Evolutionary conservation across 2,797 vertebrate species (phyloP).

Genomic region (Threskiornis aethiopicus): DNA sequence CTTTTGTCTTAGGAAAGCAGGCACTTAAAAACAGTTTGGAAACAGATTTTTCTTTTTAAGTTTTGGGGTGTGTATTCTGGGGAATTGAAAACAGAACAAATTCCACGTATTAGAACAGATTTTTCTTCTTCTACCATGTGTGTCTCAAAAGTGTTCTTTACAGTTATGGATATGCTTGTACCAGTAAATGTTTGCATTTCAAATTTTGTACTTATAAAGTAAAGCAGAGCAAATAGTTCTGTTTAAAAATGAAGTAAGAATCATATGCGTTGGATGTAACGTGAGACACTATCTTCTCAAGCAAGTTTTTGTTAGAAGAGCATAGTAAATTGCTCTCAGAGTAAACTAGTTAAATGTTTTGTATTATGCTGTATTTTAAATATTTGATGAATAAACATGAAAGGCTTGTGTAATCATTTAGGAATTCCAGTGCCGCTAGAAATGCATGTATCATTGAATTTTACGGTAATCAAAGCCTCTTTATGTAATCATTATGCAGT

Average conservation of each 20-base stretch:
- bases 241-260: not conserved
- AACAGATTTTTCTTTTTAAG: not conserved
- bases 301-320: not conserved
- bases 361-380: not conserved
- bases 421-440: not conserved
- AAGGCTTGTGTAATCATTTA: conserved; percentile 16
- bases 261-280: not conserved
- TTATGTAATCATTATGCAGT: conserved; percentile 18
- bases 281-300: not conserved
- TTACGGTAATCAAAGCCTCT: conserved; percentile 23
- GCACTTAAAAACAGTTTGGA: not conserved
- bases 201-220: not conserved
- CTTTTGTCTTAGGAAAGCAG: not conserved
- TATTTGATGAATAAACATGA: conserved; percentile 47
- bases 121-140: not conserved
- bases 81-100: not conserved
- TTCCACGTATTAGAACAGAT: not conserved
- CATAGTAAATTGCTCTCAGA: not conserved
- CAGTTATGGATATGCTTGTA: not conserved
- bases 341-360: conserved; percentile 22
- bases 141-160: not conserved
- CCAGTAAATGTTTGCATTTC: not conserved
- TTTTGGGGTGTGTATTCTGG: not conserved
- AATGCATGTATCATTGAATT: conserved; percentile 27
- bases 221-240: not conserved